Evolutionary conservation across 2,797 vertebrate species (phyloP), one percentile per base, ranked within the genome.

Genomic region (Glyptemys insculpta): DNA sequence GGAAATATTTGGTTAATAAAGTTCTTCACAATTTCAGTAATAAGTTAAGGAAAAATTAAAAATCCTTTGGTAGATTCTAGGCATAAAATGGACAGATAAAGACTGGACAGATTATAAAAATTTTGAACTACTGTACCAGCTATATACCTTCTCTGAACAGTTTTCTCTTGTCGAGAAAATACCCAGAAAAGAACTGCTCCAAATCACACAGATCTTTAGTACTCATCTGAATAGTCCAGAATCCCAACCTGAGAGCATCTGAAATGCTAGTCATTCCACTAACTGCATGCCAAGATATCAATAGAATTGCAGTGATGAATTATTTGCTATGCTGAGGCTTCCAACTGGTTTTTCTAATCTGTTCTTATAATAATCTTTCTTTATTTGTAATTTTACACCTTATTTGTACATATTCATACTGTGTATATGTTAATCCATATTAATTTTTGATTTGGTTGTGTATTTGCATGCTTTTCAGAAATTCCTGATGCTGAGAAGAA

Each of bases 401-500:
- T 72, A 41, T 41, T 18, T 25, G n/a, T 44, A 44, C 21, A 25
- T 41, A 74, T 44, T 44, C 23, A 25, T 74, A 74, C 19, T 4
- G 12, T 6, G 25, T 74, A 91, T 80, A 86, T 25, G 4, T 15
- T 44, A 96, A 54, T 16, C 3, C 72, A 62, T 56, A 23, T 57
- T 57, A 5, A 56, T 72, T 86, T 86, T 89, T 92, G 8, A 72
- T 82, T 82, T 56, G 2, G 16, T 87, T 78, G 53, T 1, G 83
- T 11, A 82, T 80, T 50, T 92, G 37, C 91, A 59, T 9, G 83
- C 25, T 89, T 83, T 27, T 29, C 12, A 50, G 57, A 86, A 89
- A 82, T 3, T 18, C 68, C 25, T 76, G 14, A 81, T 81, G 52
- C 52, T 59, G 85, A 2, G 8, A 34, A 86, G 18, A 8, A 92